Evolutionary conservation across 2,797 vertebrate species (phyloP).

Genomic region (Jordanella pulchra): DNA sequence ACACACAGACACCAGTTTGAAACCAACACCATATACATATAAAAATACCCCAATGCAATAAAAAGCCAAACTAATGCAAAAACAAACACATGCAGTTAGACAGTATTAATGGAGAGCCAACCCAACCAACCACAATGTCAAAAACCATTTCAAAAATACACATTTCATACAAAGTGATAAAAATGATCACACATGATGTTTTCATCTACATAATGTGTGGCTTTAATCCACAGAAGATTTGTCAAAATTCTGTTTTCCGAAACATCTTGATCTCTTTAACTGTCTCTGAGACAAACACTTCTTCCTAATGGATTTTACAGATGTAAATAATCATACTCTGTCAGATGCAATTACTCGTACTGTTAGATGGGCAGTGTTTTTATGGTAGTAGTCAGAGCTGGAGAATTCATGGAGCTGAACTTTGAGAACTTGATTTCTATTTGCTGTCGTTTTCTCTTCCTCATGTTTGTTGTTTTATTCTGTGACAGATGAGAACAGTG

Average conservation of each 20-base stretch:
- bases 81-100: background rate
- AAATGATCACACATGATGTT: background rate
- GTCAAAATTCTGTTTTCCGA: too few relatives aligned
- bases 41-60: background rate
- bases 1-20: background rate
- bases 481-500: constrained; percentile 97
- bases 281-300: background rate
- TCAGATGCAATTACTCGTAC: constrained; percentile 46
- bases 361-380: constrained; percentile 44
- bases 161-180: too few relatives aligned
- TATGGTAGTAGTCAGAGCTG: constrained; percentile 5
- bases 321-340: too few relatives aligned
- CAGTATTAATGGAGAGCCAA: background rate
- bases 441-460: constrained; percentile 13
- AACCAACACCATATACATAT: background rate
- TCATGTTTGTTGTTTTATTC: constrained; percentile 23
- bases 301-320: too few relatives aligned
- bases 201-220: background rate
- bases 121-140: background rate
- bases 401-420: constrained; percentile 28
- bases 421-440: constrained; percentile 38
- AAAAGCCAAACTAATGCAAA: background rate
- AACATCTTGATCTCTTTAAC: background rate
- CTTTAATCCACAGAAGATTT: background rate
- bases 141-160: background rate